Conservation (phyloP, 2,888 invertebrate species). For the Melangyna quadrimaculata region DNA sequence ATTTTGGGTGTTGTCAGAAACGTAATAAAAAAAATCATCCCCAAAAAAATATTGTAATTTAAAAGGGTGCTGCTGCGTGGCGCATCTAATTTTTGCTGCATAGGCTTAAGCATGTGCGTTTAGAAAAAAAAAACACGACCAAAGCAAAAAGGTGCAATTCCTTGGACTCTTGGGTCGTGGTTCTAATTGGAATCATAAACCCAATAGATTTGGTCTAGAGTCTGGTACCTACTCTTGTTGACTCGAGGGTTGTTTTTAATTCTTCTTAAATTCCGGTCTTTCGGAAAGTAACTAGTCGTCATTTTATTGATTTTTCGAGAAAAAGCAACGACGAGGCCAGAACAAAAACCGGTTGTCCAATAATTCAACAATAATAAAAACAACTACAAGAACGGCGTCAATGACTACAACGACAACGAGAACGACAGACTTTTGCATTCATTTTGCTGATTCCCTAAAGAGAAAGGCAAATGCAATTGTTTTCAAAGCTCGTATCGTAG, state of each 20-base stretch:
- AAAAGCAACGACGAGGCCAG: conserved; percentile 10
- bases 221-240: not conserved
- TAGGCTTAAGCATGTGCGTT: conserved; percentile 43
- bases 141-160: conserved; percentile 12
- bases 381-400: not conserved
- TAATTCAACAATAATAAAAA: conserved; percentile 12
- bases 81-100: conserved; percentile 35
- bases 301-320: conserved; percentile 61
- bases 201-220: not conserved
- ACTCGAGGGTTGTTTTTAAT: conserved; percentile 42
- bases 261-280: conserved; percentile 35
- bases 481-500: conserved; percentile 32
- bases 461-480: conserved; percentile 43
- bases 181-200: conserved; percentile 42
- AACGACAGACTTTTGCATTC: conserved; percentile 13
- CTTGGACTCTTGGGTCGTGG: not conserved
- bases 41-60: conserved; percentile 18
- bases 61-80: conserved; percentile 30
- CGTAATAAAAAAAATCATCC: conserved; percentile 58
- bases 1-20: conserved; percentile 61
- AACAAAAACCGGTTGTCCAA: conserved; percentile 62
- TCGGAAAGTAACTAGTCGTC: conserved; percentile 37
- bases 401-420: not conserved
- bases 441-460: not conserved
- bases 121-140: not conserved